Evolutionary conservation across 1,140 invertebrate genomes (phyloP).

Genomic region (Heliothis subflexa): DNA sequence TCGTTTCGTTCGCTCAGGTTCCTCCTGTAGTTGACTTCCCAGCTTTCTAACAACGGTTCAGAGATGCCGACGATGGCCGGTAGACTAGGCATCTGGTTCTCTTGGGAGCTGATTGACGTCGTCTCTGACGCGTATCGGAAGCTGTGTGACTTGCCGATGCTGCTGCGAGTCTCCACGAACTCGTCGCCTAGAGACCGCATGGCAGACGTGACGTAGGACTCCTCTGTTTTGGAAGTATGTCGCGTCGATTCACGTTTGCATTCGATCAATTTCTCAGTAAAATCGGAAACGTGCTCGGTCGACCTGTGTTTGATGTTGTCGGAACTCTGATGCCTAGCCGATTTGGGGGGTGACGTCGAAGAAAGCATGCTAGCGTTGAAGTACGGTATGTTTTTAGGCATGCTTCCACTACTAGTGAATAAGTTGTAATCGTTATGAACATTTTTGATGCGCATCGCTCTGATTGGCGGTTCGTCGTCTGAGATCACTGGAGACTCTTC

Average conservation of each 20-base stretch:
- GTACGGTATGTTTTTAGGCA: conserved; percentile 80
- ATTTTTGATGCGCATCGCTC: conserved; percentile 72
- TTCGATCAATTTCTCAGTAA: conserved; percentile 68
- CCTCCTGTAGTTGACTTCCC: conserved; percentile 85
- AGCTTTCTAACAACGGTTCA: conserved; percentile 84
- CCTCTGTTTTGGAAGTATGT: conserved; percentile 67
- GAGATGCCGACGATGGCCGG: conserved; percentile 85
- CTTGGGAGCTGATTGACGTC: conserved; percentile 79
- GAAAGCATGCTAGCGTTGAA: conserved; percentile 72
- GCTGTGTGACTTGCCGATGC: conserved; percentile 89
- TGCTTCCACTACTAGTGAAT: conserved; percentile 78
- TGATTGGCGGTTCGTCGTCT: conserved; percentile 68
- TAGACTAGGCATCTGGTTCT: conserved; percentile 84
- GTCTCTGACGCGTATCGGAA: conserved; percentile 87
- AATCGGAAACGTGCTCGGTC: conserved; percentile 71
- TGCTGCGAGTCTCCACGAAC: conserved; percentile 81
- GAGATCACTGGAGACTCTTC: conserved; percentile 69
- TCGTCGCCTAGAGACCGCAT: conserved; percentile 79
- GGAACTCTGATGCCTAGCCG: conserved; percentile 68
- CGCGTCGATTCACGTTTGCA: conserved; percentile 67
- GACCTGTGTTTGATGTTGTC: conserved; percentile 79
- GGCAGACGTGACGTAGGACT: conserved; percentile 71
- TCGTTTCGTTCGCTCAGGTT: conserved; percentile 80
- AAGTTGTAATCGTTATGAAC: conserved; percentile 66
- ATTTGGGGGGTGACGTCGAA: conserved; percentile 70